A percentile compares a stretch with the other conserved stretches of the same genome.
These are phyloP conservation scores for Protonibea diacanthus DNA, from an alignment of 2,797 vertebrate genomes.

Conservation along the genomic window DNA sequence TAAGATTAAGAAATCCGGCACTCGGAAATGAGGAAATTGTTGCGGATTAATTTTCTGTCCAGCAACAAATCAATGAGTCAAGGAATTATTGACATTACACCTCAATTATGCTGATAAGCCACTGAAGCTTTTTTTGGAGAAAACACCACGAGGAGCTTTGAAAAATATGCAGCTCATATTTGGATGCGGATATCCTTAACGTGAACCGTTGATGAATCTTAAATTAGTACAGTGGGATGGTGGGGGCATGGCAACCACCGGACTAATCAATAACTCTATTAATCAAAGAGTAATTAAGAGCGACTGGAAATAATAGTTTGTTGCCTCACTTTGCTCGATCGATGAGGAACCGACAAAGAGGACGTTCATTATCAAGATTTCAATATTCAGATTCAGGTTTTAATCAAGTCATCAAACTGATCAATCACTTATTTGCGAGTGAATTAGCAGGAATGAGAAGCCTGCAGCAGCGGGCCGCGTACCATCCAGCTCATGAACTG, in stretches of 20 bases:
- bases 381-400: conserved; percentile 34
- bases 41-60: neutral
- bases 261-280: conserved; percentile 19
- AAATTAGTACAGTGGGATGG: neutral
- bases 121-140: neutral
- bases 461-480: conserved; percentile 21
- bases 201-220: neutral
- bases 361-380: conserved; percentile 15
- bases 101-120: neutral
- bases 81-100: neutral
- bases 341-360: neutral
- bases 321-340: neutral
- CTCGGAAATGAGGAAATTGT: neutral
- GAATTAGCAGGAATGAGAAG: conserved; percentile 11
- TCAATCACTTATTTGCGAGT: conserved; percentile 29
- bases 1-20: too few relatives aligned
- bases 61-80: neutral
- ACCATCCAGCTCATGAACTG: conserved; percentile 62
- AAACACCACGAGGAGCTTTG: neutral
- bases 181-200: neutral
- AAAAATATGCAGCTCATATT: neutral
- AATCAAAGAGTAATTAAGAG: conserved; percentile 37
- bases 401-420: conserved; percentile 44
- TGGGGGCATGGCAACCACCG: neutral
- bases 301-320: conserved; percentile 11